Evolutionary conservation across 92 coral and sea anemone genomes (phyloP), one percentile per base, ranked within the genome.

Genomic region (Diadumene lineata): DNA sequence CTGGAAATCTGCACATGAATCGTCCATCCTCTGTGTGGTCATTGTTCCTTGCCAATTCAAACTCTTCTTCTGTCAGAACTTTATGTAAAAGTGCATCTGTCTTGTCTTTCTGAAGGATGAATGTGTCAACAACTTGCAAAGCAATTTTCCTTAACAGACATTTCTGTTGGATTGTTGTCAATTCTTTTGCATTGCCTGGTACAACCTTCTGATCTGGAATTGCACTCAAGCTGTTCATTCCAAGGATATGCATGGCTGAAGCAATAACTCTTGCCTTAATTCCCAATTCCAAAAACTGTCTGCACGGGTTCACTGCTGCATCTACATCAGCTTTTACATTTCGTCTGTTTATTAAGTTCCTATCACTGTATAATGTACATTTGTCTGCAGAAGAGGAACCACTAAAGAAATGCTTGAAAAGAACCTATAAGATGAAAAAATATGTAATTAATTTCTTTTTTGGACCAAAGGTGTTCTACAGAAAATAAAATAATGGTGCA

Each of bases 211-310:
- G 58, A 44, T 58, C 28, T 48, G 89, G 93, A 57, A 65, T 79
- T 18, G 57, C 79, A 48, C 72, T 75, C 51, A 77, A 11, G 62
- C 32, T 33, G 66, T 66, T 77, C 77, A 89, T 89, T 22, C 89
- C 89, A 66, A 86, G 88, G 46, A 86, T 83, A 27, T 82, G 74
- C 53, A 90, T 31, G 30, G 88, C 82, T 50, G 91, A 70, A 64
- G 94, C 84, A 48, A 89, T 79, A 27, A 89, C 51, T 80, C 91
- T 82, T 64, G 88, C 88, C 70, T 89, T 78, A 26, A 89, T 82
- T 64, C 82, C 88, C 8, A 86, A 64, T 22, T 72, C 75, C 50
- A 86, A 79, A 69, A 86, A 82, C 66, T 89, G 76, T 70, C 91
- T 75, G 46, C 87, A 74, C 34, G 91, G 88, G 71, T 71, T 80